Evolutionary conservation across 2,888 invertebrate genomes (phyloP), one percentile per base, ranked within the genome.

Genomic region (Meganola albula): DNA sequence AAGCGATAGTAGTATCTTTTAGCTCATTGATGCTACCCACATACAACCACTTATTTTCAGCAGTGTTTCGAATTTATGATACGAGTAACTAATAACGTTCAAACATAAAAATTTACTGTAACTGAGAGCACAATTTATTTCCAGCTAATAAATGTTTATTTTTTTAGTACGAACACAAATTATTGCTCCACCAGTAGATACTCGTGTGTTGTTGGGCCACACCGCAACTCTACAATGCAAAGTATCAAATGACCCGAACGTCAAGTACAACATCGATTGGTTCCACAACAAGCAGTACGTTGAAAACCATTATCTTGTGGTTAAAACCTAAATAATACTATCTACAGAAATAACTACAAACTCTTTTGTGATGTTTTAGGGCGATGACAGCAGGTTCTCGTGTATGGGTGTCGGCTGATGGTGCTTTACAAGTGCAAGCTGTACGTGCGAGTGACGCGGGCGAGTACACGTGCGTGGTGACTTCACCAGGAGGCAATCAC

Each of bases 201-300:
- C 95, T 12, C 91, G 93, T 44, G 96, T 97, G 12, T 90, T 98
- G 42, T 89, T 98, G 40, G 98, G 98, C 11, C 93, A 97, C 53
- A 96, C 95, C 30, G 97, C 98, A 8, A 93, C 95, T 25, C 85
- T 99, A 48, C 96, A 96, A 66, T 99, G 99, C 83, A 95, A 95
- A 85, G 95, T 98, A 40, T 94, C 95, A 20, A 94, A 94, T 62
- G 98, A 98, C 79, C 93, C 95, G 26, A 92, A 92, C 44, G 94
- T 96, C 24, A 92, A 93, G 34, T 96, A 91, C 72, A 92, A 93
- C 64, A 90, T 96, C 48, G 92, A 93, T 63, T 97, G 96, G 96
- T 94, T 92, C 74, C 94, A 95, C 61, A 93, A 95, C 70, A 91
- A 92, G 65, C 92, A 92, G 93, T 93, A 77, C 87, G 91, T 89